A percentile compares a stretch with the other conserved stretches of the same genome.
Conservation (phyloP, 2,888 invertebrate species). For the Dryobota labecula region DNA sequence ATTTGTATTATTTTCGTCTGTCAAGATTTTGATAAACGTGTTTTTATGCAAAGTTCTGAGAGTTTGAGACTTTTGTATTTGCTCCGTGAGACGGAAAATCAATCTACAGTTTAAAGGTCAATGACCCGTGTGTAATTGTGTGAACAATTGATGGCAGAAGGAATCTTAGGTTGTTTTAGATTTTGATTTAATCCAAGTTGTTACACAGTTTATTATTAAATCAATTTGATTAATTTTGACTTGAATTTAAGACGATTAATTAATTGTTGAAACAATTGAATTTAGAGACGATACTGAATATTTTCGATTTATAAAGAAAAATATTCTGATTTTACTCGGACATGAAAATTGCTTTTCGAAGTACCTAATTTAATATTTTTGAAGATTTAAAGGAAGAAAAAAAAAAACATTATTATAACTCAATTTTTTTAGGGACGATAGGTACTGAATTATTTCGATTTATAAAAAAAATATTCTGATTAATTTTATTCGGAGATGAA, state of each 20-base stretch:
- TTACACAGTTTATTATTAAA: too few species aligned
- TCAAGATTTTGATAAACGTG: constrained; percentile 9
- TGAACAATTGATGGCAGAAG: background rate
- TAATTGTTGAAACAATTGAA: background rate
- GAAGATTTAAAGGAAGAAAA: too few species aligned
- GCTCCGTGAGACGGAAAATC: background rate
- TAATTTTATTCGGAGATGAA: background rate
- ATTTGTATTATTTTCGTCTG: background rate
- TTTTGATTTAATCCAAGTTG: too few species aligned
- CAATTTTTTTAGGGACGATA: too few species aligned
- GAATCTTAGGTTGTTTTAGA: too few species aligned
- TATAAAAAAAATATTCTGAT: background rate
- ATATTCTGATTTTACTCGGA: too few species aligned
- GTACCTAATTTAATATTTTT: too few species aligned
- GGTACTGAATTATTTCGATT: background rate
- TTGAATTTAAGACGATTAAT: background rate
- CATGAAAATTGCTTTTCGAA: too few species aligned
- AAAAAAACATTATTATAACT: too few species aligned
- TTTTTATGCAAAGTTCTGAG: constrained; percentile 6
- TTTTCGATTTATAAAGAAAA: too few species aligned
- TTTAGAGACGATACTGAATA: background rate
- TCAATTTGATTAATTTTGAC: background rate
- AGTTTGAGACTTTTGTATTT: too few species aligned
- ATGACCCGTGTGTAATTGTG: background rate
- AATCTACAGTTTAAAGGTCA: background rate